Evolutionary conservation across 2,797 vertebrate species (phyloP).

Genomic region (Clarias pachynema): DNA sequence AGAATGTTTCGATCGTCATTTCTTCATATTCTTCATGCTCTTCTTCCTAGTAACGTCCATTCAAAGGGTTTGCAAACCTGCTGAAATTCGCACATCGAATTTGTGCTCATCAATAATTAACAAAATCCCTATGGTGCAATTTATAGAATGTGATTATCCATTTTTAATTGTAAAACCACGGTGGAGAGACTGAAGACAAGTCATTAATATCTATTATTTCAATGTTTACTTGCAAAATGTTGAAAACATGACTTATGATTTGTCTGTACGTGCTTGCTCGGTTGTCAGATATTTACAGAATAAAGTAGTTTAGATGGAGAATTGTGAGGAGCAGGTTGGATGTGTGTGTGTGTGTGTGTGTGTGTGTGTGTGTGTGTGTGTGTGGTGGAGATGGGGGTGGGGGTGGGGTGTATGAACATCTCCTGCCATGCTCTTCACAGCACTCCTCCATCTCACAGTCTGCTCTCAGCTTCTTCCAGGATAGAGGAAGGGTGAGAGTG

Average conservation of each 20-base stretch:
- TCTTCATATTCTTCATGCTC: not conserved
- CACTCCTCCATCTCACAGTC: slow-evolving; percentile 75
- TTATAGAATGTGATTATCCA: too few species aligned
- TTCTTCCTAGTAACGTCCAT: not conserved
- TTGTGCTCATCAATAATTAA: not conserved
- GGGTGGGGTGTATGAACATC: slow-evolving; percentile 58
- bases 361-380: slow-evolving; percentile 33
- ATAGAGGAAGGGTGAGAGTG: slow-evolving; percentile 50
- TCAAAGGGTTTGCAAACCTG: not conserved
- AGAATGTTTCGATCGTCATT: not conserved
- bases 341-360: slow-evolving; percentile 62
- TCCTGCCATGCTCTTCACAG: slow-evolving; percentile 76
- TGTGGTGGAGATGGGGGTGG: slow-evolving; percentile 29
- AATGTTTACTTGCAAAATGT: not conserved
- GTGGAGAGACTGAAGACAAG: not conserved
- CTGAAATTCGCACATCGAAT: not conserved
- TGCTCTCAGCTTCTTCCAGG: slow-evolving; percentile 76
- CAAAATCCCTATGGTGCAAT: not conserved
- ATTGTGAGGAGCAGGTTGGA: not conserved
- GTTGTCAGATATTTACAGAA: slow-evolving; percentile 54
- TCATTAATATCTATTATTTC: not conserved
- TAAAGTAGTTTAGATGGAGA: slow-evolving; percentile 49
- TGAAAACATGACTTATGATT: not conserved
- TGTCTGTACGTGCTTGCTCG: slow-evolving; percentile 5
- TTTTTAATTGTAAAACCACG: not conserved